phyloP scores from a whole-genome alignment of 2,888 invertebrate species.

The Allacma fusca region DNA sequence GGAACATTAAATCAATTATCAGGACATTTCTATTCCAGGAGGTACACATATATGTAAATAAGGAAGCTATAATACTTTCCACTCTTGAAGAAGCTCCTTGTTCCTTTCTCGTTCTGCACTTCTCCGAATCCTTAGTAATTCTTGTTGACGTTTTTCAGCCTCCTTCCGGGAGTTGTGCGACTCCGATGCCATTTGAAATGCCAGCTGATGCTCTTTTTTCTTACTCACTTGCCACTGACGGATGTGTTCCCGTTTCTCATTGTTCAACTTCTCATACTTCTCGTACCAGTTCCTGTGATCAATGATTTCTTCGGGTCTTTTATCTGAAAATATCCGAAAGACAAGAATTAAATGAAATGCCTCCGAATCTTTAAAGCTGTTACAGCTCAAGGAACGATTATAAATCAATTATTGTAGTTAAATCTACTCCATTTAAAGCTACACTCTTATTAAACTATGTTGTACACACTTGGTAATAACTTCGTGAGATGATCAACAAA shows the following conservation, averaged over 20 bases:
- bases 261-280: slow-evolving; percentile 46
- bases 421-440: too few relatives aligned
- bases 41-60: too few relatives aligned
- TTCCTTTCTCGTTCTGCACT: slow-evolving; percentile 48
- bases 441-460: neutral
- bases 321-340: too few relatives aligned
- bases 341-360: too few relatives aligned
- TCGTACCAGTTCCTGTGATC: slow-evolving; percentile 55
- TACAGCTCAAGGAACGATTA: too few relatives aligned
- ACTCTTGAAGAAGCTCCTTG: slow-evolving; percentile 23
- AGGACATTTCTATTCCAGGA: too few relatives aligned
- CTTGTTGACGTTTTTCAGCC: slow-evolving; percentile 49
- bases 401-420: too few relatives aligned
- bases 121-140: slow-evolving; percentile 35
- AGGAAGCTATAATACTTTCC: too few relatives aligned
- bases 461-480: slow-evolving; percentile 17
- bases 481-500: slow-evolving; percentile 21
- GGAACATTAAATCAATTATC: too few relatives aligned
- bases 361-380: too few relatives aligned
- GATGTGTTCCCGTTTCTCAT: slow-evolving; percentile 47
- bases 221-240: slow-evolving; percentile 52
- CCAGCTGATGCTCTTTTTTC: slow-evolving; percentile 48
- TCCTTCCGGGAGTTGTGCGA: slow-evolving; percentile 50
- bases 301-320: slow-evolving; percentile 51
- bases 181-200: slow-evolving; percentile 49